Base-by-base conservation (phyloP, 2,113 vertebrate species). In the Myrmophylax atrothorax region DNA sequence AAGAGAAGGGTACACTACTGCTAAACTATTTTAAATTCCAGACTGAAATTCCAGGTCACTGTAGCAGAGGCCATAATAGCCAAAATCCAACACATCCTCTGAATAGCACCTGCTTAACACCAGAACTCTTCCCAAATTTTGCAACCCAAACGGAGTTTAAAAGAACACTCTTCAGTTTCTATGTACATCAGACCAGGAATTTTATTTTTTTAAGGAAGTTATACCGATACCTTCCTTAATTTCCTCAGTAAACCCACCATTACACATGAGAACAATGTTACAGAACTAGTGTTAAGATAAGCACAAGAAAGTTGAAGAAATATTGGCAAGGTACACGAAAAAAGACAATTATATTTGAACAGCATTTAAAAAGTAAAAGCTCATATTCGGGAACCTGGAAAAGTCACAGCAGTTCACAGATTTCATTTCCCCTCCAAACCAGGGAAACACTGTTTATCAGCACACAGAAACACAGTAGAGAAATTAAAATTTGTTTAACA, bases 241-340 rank as follows among this genome's bases (percentile, higher is more conserved):
- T 82, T 90, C 6, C 33, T 10, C 64, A 47, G 35, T 29, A 82
- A 85, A 20, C 5, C 28, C 59, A 60, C 7, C 9, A 37, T 22
- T 6, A 44, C 1, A 1, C 3, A 26, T 5, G 7, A 76, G 23
- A 47, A 62, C 9, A 40, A 9, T 2, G 3, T 29, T 63, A 33
- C 28, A 63, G 33, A 87, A 42, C 5, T 4, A 52, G 3, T 2
- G 4, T 12, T 44, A 33, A 17, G 5, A 9, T 44, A 18, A 55
- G 40, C 5, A 8, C 6, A 38, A 35, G 5, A 26, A 17, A 72
- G 13, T 6, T 28, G 3, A 37, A 50, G 15, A 72, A 4, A 44
- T 3, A 15, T 0, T 13, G 9, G 0, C 8, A 70, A 85, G 33
- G 6, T 1, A 13, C 5, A 28, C 7, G 1, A 29, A 55, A 49